Percentiles rank a stretch among this genome's conserved stretches.
Conservation (phyloP, 2,797 vertebrate species). For the Epinephelus coioides region DNA sequence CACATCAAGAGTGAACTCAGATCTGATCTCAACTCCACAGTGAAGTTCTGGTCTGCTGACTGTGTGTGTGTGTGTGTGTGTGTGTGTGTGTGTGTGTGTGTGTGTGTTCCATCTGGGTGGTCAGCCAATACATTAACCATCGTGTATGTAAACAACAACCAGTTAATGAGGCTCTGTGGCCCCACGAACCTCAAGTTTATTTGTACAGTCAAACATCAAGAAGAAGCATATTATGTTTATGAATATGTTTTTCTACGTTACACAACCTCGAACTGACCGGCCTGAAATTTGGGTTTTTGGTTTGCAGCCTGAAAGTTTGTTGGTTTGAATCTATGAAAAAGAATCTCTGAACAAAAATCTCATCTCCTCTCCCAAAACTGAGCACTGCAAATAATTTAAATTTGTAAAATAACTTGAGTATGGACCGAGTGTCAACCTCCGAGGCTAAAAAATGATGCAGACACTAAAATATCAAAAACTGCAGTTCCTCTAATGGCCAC, state of each 20-base stretch:
- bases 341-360: not conserved
- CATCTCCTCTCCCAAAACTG: too few relatives aligned
- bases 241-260: not conserved
- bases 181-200: slow-evolving; percentile 50
- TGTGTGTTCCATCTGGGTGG: slow-evolving; percentile 67
- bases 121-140: slow-evolving; percentile 62
- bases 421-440: too few relatives aligned
- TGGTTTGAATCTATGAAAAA: not conserved
- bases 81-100: slow-evolving; percentile 4
- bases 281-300: not conserved
- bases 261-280: not conserved
- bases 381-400: too few relatives aligned
- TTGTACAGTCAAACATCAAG: slow-evolving; percentile 43
- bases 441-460: too few relatives aligned
- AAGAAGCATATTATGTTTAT: slow-evolving; percentile 11
- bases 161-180: slow-evolving; percentile 69
- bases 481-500: too few relatives aligned
- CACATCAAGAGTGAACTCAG: slow-evolving; percentile 22
- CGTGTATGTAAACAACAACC: slow-evolving; percentile 57
- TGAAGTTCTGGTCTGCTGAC: slow-evolving; percentile 63
- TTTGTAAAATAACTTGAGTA: too few relatives aligned
- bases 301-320: not conserved
- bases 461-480: too few relatives aligned
- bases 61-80: slow-evolving; percentile 9
- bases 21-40: slow-evolving; percentile 43